Conservation (phyloP, 2,888 invertebrate species). For the Drosophila nr. perissopoda region DNA sequence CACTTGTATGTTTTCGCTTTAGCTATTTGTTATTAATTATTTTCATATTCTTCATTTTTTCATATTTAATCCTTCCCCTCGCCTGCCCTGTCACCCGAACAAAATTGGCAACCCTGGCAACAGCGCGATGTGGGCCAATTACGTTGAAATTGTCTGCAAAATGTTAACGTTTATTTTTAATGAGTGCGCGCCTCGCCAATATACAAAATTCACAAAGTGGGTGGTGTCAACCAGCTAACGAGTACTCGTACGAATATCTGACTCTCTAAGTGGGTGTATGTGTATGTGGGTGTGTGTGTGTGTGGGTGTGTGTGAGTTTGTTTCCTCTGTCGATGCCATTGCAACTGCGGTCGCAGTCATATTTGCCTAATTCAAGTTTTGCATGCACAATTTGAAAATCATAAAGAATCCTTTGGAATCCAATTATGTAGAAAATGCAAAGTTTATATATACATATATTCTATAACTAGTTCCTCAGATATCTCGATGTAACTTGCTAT, state of each 20-base stretch:
- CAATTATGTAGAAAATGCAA: neutral
- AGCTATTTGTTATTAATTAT: slow-evolving; percentile 59
- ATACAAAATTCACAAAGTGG: slow-evolving; percentile 33
- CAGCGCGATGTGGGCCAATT: slow-evolving; percentile 68
- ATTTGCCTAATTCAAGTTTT: neutral
- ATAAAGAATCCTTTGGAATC: neutral
- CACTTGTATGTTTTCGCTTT: slow-evolving; percentile 45
- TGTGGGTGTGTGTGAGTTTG: neutral
- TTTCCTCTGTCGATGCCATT: slow-evolving; percentile 24
- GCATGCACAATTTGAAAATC: neutral
- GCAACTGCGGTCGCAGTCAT: neutral
- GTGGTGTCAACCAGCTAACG: slow-evolving; percentile 21
- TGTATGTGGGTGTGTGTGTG: neutral
- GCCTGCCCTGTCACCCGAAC: neutral
- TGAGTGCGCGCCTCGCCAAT: slow-evolving; percentile 24
- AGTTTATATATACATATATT: neutral
- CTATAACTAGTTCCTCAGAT: neutral
- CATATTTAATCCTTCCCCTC: neutral
- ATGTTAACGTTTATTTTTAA: slow-evolving; percentile 68
- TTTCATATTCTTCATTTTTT: slow-evolving; percentile 13
- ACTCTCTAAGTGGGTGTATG: slow-evolving; percentile 1
- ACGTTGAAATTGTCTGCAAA: slow-evolving; percentile 73
- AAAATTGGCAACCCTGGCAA: slow-evolving; percentile 34
- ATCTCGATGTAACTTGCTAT: neutral
- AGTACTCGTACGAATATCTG: neutral